These are phyloP conservation scores for Nematostella vectensis DNA, from an alignment of 92 coral and sea anemone species.

Conservation along the genomic window DNA sequence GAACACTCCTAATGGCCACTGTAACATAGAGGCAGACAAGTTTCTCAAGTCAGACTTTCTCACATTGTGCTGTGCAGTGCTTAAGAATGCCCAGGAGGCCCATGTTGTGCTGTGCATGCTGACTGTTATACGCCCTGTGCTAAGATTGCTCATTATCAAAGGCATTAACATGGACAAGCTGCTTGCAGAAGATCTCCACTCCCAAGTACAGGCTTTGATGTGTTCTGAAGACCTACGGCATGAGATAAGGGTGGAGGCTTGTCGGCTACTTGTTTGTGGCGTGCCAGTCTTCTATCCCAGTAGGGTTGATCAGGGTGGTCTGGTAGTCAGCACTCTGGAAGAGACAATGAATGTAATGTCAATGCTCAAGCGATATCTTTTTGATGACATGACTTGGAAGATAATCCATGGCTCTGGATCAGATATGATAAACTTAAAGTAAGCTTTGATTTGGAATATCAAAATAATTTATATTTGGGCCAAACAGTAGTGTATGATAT, in stretches of 20 bases:
- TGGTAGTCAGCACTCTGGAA: too few relatives aligned
- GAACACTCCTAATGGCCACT: conserved; percentile 8
- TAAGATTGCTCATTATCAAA: conserved; percentile 19
- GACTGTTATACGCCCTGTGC: conserved; percentile 52
- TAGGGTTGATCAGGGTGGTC: conserved; percentile 61
- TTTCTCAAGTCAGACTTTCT: conserved; percentile 27
- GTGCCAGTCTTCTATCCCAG: conserved; percentile 60
- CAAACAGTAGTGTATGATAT: too few relatives aligned
- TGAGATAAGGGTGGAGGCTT: conserved; percentile 51
- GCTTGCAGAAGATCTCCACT: conserved; percentile 26
- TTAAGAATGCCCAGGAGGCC: conserved; percentile 33
- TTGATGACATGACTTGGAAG: too few relatives aligned
- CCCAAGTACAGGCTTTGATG: conserved; percentile 51
- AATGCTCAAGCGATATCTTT: too few relatives aligned
- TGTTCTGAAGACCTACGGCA: conserved; percentile 16
- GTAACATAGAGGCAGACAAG: conserved; percentile 1
- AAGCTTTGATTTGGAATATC: too few relatives aligned
- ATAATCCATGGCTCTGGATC: too few relatives aligned
- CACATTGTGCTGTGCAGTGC: conserved; percentile 31
- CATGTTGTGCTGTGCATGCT: conserved; percentile 28
- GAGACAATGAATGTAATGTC: too few relatives aligned
- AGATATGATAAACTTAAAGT: too few relatives aligned
- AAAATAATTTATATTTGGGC: too few relatives aligned
- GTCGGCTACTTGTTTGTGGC: conserved; percentile 43
- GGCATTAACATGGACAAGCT: conserved; percentile 26